Conservation (phyloP, 1,140 invertebrate genomes). For the Gonatopus flavifemur region DNA sequence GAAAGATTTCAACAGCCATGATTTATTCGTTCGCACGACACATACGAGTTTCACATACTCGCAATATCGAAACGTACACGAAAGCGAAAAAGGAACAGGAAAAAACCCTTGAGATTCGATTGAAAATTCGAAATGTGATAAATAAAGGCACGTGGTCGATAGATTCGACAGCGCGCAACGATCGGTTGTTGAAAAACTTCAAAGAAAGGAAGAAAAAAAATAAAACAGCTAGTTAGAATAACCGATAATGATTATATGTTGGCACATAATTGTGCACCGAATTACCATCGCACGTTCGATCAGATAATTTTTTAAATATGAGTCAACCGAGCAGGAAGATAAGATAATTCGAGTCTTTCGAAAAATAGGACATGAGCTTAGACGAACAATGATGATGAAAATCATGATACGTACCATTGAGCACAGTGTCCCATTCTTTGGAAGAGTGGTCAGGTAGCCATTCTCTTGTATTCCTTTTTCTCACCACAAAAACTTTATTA, state of each 20-base stretch:
- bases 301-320: too few relatives aligned
- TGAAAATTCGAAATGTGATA: background rate
- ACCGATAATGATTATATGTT: slow-evolving; percentile 5
- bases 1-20: background rate
- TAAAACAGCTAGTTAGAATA: slow-evolving; percentile 9
- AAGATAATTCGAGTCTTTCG: slow-evolving; percentile 7
- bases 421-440: slow-evolving; percentile 48
- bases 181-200: background rate
- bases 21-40: background rate
- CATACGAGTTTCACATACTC: too few relatives aligned
- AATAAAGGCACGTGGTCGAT: slow-evolving; percentile 6
- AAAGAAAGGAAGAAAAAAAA: slow-evolving; percentile 17
- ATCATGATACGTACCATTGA: slow-evolving; percentile 37
- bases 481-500: slow-evolving; percentile 11
- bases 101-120: background rate
- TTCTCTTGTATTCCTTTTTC: slow-evolving; percentile 34
- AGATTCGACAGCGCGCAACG: slow-evolving; percentile 1
- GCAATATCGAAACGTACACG: too few relatives aligned
- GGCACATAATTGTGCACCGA: slow-evolving; percentile 2
- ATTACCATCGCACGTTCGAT: background rate
- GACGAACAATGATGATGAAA: slow-evolving; percentile 1
- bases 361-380: slow-evolving; percentile 1
- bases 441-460: slow-evolving; percentile 51
- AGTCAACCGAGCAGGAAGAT: too few relatives aligned
- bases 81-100: background rate